A percentile compares a stretch with the other conserved stretches of the same genome.
Evolutionary conservation across 2,888 invertebrate genomes (phyloP).

Genomic region (Xanthorhoe designata): DNA sequence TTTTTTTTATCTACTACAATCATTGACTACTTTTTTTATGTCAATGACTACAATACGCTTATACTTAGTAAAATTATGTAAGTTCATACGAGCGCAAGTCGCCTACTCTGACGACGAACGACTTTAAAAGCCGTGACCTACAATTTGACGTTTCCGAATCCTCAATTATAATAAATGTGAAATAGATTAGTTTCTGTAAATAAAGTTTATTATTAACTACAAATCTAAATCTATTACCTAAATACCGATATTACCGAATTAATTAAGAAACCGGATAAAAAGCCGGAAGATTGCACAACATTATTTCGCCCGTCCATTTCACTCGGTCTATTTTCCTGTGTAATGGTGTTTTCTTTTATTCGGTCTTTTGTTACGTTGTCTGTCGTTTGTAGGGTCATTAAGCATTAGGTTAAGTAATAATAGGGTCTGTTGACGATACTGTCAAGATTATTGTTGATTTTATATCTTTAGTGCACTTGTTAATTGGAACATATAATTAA

Average conservation of each 20-base stretch:
- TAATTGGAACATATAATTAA: too few relatives aligned
- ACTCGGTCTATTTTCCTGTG: constrained; percentile 32
- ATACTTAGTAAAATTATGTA: too few relatives aligned
- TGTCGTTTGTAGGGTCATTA: constrained; percentile 35
- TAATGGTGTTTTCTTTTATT: constrained; percentile 36
- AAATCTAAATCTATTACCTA: too few relatives aligned
- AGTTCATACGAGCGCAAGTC: too few relatives aligned
- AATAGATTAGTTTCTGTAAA: background rate
- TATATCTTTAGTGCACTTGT: background rate
- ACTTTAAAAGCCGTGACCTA: too few relatives aligned
- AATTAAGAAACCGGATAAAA: constrained; percentile 7
- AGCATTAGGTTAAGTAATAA: constrained; percentile 30
- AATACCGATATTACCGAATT: too few relatives aligned
- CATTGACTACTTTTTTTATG: too few relatives aligned
- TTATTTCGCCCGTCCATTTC: constrained; percentile 15
- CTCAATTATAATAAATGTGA: background rate
- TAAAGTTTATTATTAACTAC: background rate
- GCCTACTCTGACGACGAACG: too few relatives aligned
- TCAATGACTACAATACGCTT: too few relatives aligned
- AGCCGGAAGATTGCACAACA: background rate
- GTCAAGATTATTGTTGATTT: constrained; percentile 7
- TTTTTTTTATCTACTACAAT: too few relatives aligned
- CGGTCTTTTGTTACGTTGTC: constrained; percentile 29
- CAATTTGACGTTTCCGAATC: too few relatives aligned
- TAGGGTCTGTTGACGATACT: constrained; percentile 27